A percentile compares a stretch with the other conserved stretches of the same genome.
These are phyloP conservation scores for Muscicapa comitata DNA, from an alignment of 2,797 vertebrate genomes.

Conservation along the genomic window DNA sequence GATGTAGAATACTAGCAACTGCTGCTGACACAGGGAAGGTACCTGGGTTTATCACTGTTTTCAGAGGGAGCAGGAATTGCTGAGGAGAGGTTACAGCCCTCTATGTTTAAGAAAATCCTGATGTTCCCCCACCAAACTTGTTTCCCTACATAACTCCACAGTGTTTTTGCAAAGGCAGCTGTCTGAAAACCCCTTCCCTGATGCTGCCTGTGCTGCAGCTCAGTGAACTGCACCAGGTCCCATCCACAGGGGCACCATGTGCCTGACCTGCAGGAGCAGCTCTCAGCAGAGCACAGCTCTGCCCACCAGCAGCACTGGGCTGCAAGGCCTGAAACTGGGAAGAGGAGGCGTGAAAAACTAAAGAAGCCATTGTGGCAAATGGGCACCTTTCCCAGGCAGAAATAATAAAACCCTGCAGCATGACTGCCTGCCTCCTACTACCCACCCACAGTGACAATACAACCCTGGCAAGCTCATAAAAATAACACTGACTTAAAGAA, in stretches of 20 bases:
- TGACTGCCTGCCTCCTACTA: conserved; percentile 6
- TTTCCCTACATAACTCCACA: neutral
- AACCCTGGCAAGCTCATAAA: neutral
- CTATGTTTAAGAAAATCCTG: neutral
- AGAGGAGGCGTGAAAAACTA: neutral
- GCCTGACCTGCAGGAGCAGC: neutral
- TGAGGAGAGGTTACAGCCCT: neutral
- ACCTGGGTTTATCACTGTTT: neutral
- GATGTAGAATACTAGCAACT: neutral
- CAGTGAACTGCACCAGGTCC: neutral
- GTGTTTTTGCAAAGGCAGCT: neutral
- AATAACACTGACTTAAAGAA: neutral
- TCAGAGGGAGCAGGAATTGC: neutral
- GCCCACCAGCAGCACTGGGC: neutral
- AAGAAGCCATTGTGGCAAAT: conserved; percentile 14
- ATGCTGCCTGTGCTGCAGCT: neutral
- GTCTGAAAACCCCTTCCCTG: neutral
- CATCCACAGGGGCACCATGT: neutral
- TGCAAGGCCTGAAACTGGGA: neutral
- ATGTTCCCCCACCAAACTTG: neutral
- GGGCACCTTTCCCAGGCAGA: conserved; percentile 41
- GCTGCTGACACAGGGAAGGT: neutral
- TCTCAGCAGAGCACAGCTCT: neutral
- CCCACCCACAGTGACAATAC: conserved; percentile 6
- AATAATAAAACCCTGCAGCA: conserved; percentile 25